A percentile compares a stretch with the other conserved stretches of the same genome.
phyloP scores from a whole-genome alignment of 2,797 vertebrate species.

The Taeniopygia guttata region DNA sequence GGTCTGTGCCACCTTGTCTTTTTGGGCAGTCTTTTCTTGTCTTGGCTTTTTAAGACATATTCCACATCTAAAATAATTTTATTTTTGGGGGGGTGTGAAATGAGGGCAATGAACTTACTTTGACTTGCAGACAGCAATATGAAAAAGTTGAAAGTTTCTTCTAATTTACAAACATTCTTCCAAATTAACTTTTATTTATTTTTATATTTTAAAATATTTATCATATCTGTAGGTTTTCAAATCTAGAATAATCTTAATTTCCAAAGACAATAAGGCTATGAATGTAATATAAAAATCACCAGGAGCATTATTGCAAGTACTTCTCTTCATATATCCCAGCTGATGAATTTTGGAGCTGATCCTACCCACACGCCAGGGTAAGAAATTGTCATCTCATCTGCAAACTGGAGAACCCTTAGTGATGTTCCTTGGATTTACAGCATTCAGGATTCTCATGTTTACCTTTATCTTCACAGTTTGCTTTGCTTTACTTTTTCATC shows the following conservation, averaged over 20 bases:
- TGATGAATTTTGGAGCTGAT: not conserved
- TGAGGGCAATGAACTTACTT: not conserved
- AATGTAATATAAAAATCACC: not conserved
- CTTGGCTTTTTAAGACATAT: constrained; percentile 28
- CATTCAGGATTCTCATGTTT: not conserved
- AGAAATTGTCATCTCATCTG: not conserved
- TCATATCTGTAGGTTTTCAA: not conserved
- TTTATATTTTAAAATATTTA: not conserved
- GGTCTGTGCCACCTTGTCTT: constrained; percentile 48
- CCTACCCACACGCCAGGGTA: not conserved
- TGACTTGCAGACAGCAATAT: not conserved
- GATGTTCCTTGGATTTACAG: not conserved
- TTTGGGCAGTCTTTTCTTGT: constrained; percentile 33
- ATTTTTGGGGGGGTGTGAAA: not conserved
- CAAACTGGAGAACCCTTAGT: not conserved
- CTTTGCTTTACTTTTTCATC: not conserved
- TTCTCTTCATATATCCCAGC: not conserved
- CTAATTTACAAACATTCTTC: not conserved
- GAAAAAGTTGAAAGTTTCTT: not conserved
- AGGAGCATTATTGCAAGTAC: not conserved
- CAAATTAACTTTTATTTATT: not conserved
- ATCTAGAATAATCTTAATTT: not conserved
- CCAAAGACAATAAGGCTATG: not conserved
- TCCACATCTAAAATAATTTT: not conserved
- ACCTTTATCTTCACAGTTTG: not conserved